Base-by-base conservation (phyloP, 1,140 invertebrate species). In the Danaus plexippus region DNA sequence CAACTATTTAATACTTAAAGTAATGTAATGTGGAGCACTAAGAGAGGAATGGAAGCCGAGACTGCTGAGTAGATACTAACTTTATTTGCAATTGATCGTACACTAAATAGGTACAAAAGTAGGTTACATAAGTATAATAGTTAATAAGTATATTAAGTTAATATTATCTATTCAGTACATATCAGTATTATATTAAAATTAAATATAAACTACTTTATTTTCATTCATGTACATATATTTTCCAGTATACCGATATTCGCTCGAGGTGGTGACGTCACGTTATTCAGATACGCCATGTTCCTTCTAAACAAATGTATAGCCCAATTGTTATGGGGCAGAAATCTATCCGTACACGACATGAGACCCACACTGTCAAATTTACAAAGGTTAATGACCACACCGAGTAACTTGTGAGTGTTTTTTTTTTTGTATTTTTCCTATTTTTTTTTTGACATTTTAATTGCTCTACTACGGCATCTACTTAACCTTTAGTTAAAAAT, bases 281-380 rank as follows among this genome's bases (percentile, higher is more conserved):
- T 88, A 13, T 88, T 87, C 63, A 75, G 79, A 1, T 88, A 87
- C 59, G 87, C 73, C 0, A 66, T 87, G 63, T 88, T 85, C 48
- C 64, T 88, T 0, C 61, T 88, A 2, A 88, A 88, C 73, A 87
- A 84, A 47, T 87, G 86, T 51, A 81, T 87, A 18, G 84, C 80
- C 0, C 87, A 88, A 45, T 47, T 88, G 40, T 56, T 87, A 4
- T 85, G 82, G 77, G 79, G 77, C 0, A 50, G 80, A 1, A 73
- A 75, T 0, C 47, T 82, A 2, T 67, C 75, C 1, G 69, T 85
- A 0, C 58, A 71, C 8, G 83, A 88, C 52, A 83, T 86, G 66
- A 58, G 84, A 15, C 81, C 85, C 6, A 88, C 87, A 0, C 61
- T 88, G 1, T 61, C 66, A n/a, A 88, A 88, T 57, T 55, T 87